Percentiles rank a stretch among this genome's conserved stretches.
These are phyloP conservation scores for Epinephelus lanceolatus DNA, from an alignment of 2,113 vertebrate species.

Conservation along the genomic window DNA sequence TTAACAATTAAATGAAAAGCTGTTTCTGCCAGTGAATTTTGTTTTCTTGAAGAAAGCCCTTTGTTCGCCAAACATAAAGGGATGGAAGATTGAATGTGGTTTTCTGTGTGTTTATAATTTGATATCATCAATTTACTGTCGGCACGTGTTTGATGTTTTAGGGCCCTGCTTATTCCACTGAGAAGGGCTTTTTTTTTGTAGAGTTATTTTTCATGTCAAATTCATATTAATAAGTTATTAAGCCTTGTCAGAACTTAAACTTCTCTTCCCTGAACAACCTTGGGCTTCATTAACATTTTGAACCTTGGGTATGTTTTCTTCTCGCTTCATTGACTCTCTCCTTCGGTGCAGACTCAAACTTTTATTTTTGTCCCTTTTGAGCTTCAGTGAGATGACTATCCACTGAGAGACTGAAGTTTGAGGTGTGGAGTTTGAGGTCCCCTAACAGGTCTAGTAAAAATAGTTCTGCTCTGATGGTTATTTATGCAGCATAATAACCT, in stretches of 20 bases:
- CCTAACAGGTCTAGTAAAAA: conserved; percentile 55
- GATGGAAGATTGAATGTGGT: neutral
- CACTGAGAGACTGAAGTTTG: conserved; percentile 43
- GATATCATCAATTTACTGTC: conserved; percentile 26
- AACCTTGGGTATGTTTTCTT: conserved; percentile 55
- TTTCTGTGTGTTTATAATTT: conserved; percentile 35
- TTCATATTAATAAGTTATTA: conserved; percentile 54
- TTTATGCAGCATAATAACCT: conserved; percentile 37
- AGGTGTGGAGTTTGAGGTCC: conserved; percentile 27
- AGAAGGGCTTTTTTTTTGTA: neutral
- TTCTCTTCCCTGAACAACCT: conserved; percentile 58
- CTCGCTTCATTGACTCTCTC: conserved; percentile 42
- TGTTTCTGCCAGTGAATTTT: conserved; percentile 12
- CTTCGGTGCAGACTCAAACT: conserved; percentile 16
- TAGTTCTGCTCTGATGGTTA: conserved; percentile 55
- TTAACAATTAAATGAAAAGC: conserved; percentile 42
- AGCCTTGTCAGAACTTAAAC: conserved; percentile 53
- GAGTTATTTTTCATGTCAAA: conserved; percentile 54
- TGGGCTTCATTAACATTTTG: conserved; percentile 69
- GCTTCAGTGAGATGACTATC: conserved; percentile 24
- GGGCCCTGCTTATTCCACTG: conserved; percentile 10
- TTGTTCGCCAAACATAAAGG: conserved; percentile 14
- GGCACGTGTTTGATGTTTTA: conserved; percentile 13
- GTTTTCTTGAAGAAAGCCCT: conserved; percentile 24
- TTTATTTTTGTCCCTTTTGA: conserved; percentile 43